Conservation (phyloP, 2,888 invertebrate species). For the Dryomyza anilis region DNA sequence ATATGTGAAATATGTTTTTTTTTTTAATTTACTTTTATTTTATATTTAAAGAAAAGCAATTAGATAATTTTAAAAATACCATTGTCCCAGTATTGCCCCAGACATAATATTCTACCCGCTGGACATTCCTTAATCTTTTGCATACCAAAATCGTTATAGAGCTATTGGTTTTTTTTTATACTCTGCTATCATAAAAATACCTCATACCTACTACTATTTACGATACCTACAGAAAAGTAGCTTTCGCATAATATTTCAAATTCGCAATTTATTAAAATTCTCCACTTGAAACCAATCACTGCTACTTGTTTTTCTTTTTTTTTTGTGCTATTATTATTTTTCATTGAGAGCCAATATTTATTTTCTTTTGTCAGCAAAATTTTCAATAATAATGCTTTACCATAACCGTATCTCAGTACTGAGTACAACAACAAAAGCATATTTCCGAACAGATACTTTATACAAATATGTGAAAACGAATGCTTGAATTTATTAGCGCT, state of each 20-base stretch:
- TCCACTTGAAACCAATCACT: background rate
- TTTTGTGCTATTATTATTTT: background rate
- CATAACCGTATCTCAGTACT: conserved; percentile 43
- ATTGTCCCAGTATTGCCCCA: too few species aligned
- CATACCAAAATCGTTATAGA: too few species aligned
- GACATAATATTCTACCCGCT: too few species aligned
- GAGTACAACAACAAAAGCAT: conserved; percentile 18
- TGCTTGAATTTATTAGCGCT: conserved; percentile 9
- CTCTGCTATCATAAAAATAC: too few species aligned
- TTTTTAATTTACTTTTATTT: too few species aligned
- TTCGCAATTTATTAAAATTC: conserved; percentile 16
- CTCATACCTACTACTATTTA: too few species aligned
- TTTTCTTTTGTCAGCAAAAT: conserved; percentile 57
- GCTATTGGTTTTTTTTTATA: too few species aligned
- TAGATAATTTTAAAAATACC: too few species aligned
- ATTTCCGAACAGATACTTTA: conserved; percentile 18
- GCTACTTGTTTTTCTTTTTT: background rate
- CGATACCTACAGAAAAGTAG: too few species aligned
- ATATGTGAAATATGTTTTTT: too few species aligned
- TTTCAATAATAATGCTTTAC: conserved; percentile 46
- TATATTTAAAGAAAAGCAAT: too few species aligned
- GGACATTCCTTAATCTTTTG: too few species aligned
- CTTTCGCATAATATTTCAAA: background rate
- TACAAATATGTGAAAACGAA: conserved; percentile 18
- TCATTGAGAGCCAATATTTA: conserved; percentile 46